Evolutionary conservation across 2,113 vertebrate species (phyloP), one percentile per base, ranked within the genome.

Genomic region (Caloenas nicobarica): DNA sequence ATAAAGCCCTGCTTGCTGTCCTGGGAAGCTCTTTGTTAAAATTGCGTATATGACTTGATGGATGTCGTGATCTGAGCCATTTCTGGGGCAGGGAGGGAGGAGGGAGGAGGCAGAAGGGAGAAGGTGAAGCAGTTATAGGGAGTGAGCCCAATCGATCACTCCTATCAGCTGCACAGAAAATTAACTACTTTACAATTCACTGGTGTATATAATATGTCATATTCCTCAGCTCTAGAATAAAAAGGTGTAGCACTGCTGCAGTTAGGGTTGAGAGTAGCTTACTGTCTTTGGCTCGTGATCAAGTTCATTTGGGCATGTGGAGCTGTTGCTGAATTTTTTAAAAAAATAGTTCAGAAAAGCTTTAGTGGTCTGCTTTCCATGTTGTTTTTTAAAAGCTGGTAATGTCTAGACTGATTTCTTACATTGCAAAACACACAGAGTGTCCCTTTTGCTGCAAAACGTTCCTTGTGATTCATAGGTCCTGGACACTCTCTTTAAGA

Each of bases 401-500:
- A 92, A 83, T 91, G 95, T 93, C 93, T 96, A 95, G 94, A 95
- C 93, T 85, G 74, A 92, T 86, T 93, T 95, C 81, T 92, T 95
- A 69, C 65, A 82, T 89, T 90, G 95, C 81, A 58, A 92, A 95
- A 94, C 86, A 97, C 88, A 81, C 24, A 1, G 62, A 86, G 71
- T 54, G 88, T 95, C 85, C 91, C 92, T 93, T 87, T 71, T 2
- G 5, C 73, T 87, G 54, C 81, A 93, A 93, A 96, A 88, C 4
- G 5, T 87, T 96, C 71, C 92, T 91, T 81, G 81, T 97, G 97
- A 97, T 97, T 98, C 97, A 96, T 91, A 94, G 87, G 79, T 93
- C 91, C 80, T 92, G 85, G 88, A 83, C 85, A 95, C 72, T 70
- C 58, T 61, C 92, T 92, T 96, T 96, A 93, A 91, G 91, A 95